phyloP scores from a whole-genome alignment of 2,797 vertebrate species.

The Alcedo atthis region DNA sequence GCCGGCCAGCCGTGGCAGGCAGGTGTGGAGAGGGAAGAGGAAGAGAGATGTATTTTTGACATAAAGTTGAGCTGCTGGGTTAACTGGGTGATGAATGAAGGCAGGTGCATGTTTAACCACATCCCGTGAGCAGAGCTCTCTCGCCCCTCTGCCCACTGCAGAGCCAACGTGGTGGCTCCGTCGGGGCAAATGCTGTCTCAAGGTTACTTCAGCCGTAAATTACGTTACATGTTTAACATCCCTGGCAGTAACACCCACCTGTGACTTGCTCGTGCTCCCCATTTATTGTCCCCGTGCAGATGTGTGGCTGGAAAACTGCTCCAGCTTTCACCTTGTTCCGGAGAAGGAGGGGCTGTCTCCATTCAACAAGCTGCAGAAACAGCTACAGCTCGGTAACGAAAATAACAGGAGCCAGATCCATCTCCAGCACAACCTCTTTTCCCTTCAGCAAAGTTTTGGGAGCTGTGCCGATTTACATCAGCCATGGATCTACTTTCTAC shows the following conservation, averaged over 20 bases:
- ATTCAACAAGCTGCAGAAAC: neutral
- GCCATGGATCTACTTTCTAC: neutral
- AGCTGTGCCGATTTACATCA: neutral
- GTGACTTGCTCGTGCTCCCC: conserved; percentile 25
- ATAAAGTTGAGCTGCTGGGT: neutral
- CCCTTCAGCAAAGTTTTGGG: neutral
- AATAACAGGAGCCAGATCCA: neutral
- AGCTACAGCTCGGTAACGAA: neutral
- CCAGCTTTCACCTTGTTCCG: accelerated
- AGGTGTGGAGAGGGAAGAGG: neutral
- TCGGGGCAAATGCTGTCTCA: conserved; percentile 2
- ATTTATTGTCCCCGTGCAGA: conserved; percentile 35
- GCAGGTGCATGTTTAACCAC: neutral
- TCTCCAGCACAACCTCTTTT: too few species aligned
- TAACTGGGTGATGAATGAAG: neutral
- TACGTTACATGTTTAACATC: conserved; percentile 54
- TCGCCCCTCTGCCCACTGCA: neutral
- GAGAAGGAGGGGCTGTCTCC: neutral
- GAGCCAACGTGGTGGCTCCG: neutral
- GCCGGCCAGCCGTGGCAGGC: neutral
- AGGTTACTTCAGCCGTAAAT: conserved; percentile 70
- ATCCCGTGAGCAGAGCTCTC: neutral
- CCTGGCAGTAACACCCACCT: conserved; percentile 39
- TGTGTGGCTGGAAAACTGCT: neutral
- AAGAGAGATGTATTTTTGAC: neutral